These are phyloP conservation scores for Oreocharis arfaki DNA, from an alignment of 2,113 vertebrate species.

Conservation along the genomic window DNA sequence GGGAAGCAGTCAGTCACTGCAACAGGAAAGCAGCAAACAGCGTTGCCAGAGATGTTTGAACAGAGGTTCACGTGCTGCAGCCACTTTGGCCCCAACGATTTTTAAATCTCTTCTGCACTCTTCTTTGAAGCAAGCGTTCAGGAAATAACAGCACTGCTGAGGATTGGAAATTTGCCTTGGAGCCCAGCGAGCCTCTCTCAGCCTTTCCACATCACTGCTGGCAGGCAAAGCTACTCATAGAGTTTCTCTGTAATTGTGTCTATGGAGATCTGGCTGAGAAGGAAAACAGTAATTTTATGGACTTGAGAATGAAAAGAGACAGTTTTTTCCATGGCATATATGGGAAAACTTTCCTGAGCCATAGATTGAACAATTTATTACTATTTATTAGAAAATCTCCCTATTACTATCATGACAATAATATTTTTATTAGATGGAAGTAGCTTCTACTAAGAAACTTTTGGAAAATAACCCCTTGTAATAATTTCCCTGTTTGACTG, in stretches of 20 bases:
- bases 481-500: neutral
- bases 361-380: neutral
- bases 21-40: neutral
- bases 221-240: neutral
- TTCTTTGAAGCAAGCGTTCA: neutral
- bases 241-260: neutral
- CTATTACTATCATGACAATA: neutral
- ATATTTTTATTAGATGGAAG: neutral
- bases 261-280: neutral
- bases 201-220: neutral
- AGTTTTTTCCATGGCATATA: neutral
- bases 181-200: accelerated
- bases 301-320: neutral
- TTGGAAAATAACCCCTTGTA: neutral
- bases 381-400: neutral
- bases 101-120: neutral
- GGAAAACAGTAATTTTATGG: neutral
- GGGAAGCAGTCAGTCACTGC: neutral
- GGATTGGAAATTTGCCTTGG: neutral
- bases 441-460: neutral
- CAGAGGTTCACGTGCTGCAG: accelerated
- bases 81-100: neutral
- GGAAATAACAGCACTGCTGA: neutral
- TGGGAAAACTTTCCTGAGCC: neutral
- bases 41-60: neutral